A percentile compares a stretch with the other conserved stretches of the same genome.
Conservation (phyloP, 2,113 vertebrate species). For the Passer montanus region DNA sequence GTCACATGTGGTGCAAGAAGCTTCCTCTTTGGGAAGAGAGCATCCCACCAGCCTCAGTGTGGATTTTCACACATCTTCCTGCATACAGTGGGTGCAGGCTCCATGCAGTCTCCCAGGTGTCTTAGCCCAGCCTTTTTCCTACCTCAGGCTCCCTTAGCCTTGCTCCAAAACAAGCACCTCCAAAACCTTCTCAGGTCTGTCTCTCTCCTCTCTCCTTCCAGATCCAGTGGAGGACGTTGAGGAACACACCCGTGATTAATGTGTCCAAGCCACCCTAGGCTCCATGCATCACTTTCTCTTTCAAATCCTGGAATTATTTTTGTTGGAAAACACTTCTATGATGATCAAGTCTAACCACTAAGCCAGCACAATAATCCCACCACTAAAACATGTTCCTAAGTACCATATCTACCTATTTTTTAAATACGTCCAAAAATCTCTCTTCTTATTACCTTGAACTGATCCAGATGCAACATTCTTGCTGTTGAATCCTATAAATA, state of each 20-base stretch:
- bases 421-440: neutral
- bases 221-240: neutral
- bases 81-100: fast-evolving
- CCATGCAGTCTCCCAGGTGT: neutral
- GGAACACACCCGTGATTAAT: neutral
- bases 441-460: neutral
- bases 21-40: constrained; percentile 25
- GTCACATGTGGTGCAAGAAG: neutral
- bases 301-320: neutral
- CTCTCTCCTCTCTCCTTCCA: neutral
- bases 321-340: neutral
- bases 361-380: neutral
- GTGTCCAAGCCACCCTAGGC: neutral
- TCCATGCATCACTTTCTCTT: neutral
- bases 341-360: neutral
- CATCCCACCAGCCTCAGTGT: fast-evolving
- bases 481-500: neutral
- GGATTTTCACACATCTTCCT: neutral
- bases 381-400: neutral
- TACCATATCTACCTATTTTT: neutral
- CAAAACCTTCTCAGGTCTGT: neutral
- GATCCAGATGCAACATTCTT: neutral
- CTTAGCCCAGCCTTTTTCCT: neutral
- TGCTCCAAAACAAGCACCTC: neutral
- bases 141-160: neutral